Base-by-base conservation (phyloP, 37 sponge, comb jelly and placozoan species). In the Haliclona indistincta region DNA sequence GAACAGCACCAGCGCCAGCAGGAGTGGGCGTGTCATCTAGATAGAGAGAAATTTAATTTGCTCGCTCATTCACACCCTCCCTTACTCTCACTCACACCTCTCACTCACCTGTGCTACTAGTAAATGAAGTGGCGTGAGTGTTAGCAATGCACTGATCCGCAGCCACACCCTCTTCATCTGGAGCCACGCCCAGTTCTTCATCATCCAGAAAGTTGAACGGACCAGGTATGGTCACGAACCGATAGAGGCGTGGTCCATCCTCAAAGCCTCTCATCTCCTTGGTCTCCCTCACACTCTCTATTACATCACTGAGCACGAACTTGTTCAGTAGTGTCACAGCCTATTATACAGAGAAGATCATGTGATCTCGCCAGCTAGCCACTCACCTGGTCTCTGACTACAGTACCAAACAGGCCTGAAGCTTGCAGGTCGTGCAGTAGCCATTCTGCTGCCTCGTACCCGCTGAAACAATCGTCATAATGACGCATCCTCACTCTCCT, bases 371-470 rank as follows among this genome's bases (percentile, higher is more conserved):
- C 13, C 49, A 17, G 13, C 32, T 60, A 19, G n/a, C 68, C 10
- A 37, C 34, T 38, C 3, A 79, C 87, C 66, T 87, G 87, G 0
- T 76, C 33, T 23, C 41, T 71, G 4, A 34, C 38, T 68, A 82
- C 74, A 15, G 53, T 49, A 26, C 64, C 74, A 36, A 84, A 84
- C 38, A 19, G 13, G 7, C 56, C 71, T n/a, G 71, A 64, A 1
- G 29, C 58, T 65, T 79, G 64, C 33, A 89, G 80, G 64, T 89
- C 38, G 0, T 42, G 28, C 11, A 60, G 78, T 38, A 89, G 80
- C 89, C 89, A 89, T 44, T 74, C 71, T 43, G 75, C 58, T 35
- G 89, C 89, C 37, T 89, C 89, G 7, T 33, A 15, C 32, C 89
- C 89, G 1, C 84, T 67, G 76, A 89, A 89, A 41, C 80, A 79